Conservation (phyloP, 2,113 vertebrate species). For the Nesogale talazaci region DNA sequence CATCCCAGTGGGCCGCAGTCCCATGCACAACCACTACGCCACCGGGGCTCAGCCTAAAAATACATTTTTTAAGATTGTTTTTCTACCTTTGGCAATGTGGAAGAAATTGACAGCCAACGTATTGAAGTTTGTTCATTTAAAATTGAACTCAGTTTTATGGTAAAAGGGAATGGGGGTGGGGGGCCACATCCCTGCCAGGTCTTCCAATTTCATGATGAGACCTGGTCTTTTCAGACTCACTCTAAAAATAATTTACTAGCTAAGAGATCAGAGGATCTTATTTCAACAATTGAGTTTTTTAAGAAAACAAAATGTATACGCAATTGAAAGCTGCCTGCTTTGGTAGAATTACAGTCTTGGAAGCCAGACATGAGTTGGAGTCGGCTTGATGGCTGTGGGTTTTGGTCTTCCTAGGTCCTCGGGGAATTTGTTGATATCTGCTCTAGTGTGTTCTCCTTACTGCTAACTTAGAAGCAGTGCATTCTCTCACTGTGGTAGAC, state of each 20-base stretch:
- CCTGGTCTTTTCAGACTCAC: background rate
- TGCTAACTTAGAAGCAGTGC: background rate
- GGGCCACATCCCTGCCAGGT: background rate
- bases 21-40: too few species aligned
- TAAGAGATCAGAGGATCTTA: background rate
- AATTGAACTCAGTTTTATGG: constrained; percentile 33
- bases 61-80: constrained; percentile 25
- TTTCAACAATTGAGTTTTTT: constrained; percentile 51
- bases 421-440: constrained; percentile 32
- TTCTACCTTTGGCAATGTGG: constrained; percentile 31
- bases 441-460: background rate
- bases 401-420: background rate
- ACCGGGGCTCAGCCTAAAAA: too few species aligned
- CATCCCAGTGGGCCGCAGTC: too few species aligned
- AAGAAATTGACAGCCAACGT: background rate
- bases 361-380: too few species aligned
- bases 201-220: background rate
- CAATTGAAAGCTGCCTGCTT: background rate
- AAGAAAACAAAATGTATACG: background rate
- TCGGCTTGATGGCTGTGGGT: constrained; percentile 12
- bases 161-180: background rate
- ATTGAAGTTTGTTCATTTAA: constrained; percentile 9
- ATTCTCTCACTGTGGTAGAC: background rate
- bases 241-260: background rate
- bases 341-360: too few species aligned